These are phyloP conservation scores for Pseudomyrmex gracilis DNA, from an alignment of 1,140 invertebrate species.

Conservation along the genomic window DNA sequence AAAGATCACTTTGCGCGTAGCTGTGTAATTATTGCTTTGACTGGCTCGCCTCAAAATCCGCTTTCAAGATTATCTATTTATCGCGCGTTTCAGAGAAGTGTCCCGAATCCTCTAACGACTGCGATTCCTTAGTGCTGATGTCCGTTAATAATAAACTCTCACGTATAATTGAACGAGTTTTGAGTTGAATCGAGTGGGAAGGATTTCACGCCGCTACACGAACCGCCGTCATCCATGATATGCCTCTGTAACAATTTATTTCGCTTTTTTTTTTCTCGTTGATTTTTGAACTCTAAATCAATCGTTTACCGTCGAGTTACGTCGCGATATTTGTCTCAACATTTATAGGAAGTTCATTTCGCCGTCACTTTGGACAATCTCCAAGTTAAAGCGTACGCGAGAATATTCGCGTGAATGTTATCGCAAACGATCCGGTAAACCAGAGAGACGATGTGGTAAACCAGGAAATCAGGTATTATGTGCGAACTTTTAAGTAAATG, in stretches of 20 bases:
- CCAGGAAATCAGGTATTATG: conserved; percentile 41
- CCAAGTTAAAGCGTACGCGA: conserved; percentile 29
- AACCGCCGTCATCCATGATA: conserved; percentile 90
- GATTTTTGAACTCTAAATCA: neutral
- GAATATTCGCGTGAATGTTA: conserved; percentile 11
- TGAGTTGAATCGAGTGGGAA: conserved; percentile 91
- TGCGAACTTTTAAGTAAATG: conserved; percentile 2
- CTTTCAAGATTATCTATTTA: conserved; percentile 13
- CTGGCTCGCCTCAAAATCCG: neutral
- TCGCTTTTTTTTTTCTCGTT: neutral
- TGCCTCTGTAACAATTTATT: conserved; percentile 87
- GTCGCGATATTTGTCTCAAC: neutral
- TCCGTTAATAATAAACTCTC: conserved; percentile 95
- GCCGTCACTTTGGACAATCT: conserved; percentile 39
- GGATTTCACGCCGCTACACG: conserved; percentile 89
- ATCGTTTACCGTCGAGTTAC: neutral
- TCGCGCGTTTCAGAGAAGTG: conserved; percentile 61
- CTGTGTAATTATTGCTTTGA: neutral
- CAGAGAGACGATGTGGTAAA: conserved; percentile 23
- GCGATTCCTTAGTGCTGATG: conserved; percentile 88
- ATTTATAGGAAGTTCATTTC: conserved; percentile 29
- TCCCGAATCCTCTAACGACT: conserved; percentile 81
- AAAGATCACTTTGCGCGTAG: neutral
- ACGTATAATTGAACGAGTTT: conserved; percentile 96
- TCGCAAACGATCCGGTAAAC: too few species aligned